Percentiles rank a stretch among this genome's conserved stretches.
Conservation (phyloP, 2,797 vertebrate species). For the Falco cherrug region DNA sequence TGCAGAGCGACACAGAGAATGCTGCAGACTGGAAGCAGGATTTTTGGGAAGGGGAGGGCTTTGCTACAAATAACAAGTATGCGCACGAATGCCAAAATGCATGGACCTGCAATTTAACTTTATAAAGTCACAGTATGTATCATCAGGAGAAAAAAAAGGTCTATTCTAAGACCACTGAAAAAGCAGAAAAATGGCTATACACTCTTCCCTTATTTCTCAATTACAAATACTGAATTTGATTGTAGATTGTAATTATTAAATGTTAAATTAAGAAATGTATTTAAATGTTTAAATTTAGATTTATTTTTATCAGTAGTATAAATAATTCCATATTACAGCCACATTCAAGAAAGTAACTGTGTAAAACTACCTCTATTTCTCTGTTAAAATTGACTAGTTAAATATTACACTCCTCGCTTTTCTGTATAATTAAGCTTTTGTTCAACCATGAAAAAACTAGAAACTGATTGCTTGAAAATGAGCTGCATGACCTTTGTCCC, state of each 20-base stretch:
- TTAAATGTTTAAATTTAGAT: background rate
- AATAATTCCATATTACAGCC: background rate
- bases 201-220: background rate
- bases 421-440: conserved; percentile 80
- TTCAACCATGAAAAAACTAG: conserved; percentile 73
- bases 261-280: background rate
- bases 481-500: conserved; percentile 78
- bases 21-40: background rate
- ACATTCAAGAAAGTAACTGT: conserved; percentile 15
- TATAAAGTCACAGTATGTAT: background rate
- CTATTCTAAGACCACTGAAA: background rate
- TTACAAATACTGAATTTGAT: background rate
- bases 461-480: conserved; percentile 79
- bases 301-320: background rate
- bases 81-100: background rate
- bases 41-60: background rate
- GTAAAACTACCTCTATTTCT: background rate
- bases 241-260: background rate
- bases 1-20: background rate
- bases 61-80: background rate
- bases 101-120: background rate
- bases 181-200: background rate
- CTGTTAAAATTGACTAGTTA: conserved; percentile 41
- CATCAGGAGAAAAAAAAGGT: background rate
- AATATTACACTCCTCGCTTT: conserved; percentile 55